A percentile compares a stretch with the other conserved stretches of the same genome.
These are phyloP conservation scores for Xiphorhynchus elegans DNA, from an alignment of 2,113 vertebrate genomes.

Conservation along the genomic window DNA sequence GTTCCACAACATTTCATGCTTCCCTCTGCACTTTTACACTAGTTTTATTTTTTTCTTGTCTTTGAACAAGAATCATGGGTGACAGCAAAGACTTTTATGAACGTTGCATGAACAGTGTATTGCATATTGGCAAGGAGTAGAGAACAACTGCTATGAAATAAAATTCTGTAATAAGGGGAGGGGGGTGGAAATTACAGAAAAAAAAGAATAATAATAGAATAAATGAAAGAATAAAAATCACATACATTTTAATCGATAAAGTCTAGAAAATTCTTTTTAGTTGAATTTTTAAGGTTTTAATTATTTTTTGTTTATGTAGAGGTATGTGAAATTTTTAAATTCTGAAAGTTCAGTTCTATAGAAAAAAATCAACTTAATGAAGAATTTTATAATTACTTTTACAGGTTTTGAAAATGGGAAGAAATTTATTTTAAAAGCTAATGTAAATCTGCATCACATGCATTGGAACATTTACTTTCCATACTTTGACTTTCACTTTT, in stretches of 20 bases:
- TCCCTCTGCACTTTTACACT: neutral
- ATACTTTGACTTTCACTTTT: neutral
- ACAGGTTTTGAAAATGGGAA: neutral
- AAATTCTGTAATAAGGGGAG: too few species aligned
- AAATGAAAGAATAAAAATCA: neutral
- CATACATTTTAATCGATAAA: neutral
- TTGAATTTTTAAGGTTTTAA: neutral
- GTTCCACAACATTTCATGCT: neutral
- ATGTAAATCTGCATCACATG: neutral
- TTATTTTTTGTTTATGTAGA: neutral
- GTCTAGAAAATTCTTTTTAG: neutral
- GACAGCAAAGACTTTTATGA: neutral
- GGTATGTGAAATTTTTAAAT: neutral
- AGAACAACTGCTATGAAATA: neutral
- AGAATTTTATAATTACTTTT: neutral
- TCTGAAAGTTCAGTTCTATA: neutral
- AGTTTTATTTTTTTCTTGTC: neutral
- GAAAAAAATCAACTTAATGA: neutral
- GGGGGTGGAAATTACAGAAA: neutral
- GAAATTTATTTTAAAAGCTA: neutral
- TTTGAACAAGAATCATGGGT: neutral
- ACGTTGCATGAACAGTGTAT: neutral
- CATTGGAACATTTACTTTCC: neutral
- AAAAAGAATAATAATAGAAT: neutral
- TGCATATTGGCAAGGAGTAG: fast-evolving